Evolutionary conservation across 2,888 invertebrate species (phyloP), one percentile per base, ranked within the genome.

Genomic region (Marronus borbonicus): DNA sequence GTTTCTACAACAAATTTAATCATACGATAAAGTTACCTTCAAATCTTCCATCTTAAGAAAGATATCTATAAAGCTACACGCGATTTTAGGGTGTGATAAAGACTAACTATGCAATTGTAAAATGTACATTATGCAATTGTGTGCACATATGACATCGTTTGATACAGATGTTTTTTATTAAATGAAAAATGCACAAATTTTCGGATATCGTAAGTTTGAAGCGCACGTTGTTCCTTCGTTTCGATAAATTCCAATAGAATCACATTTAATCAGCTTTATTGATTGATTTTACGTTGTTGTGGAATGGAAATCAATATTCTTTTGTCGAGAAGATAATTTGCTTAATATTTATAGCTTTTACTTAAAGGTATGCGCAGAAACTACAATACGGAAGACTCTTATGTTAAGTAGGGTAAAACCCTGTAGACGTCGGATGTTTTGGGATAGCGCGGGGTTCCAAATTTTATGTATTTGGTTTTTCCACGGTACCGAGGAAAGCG

Each of bases 1-100:
- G 44, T 60, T 74, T 52, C 72, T 64, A 62, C 77, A 77, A 77
- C 77, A 77, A 64, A 50, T 44, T 77, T 77, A 77, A 69, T 70
- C 72, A 64, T 72, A 20, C 72, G 70, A 77, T 77, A 77, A 70
- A 77, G 77, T 66, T 55, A 58, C 12, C 39, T 72, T 36, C 7
- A 50, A 14, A 28, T 60, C 62, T 28, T 62, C 62, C 62, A 62
- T 62, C 28, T 28, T 31, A 24, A 60, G 20, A 24, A 39, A 39
- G 8, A 8, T 4, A 39, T 24, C 36, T 36, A 31, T 28, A 62
- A 31, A 5, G 12, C 28, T 31, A 62, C n/a, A 36, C 28, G 31
- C 52, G 7, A 72, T 60, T 58, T 39, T 69, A 7, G 3, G 28
- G 62, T 62, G 62, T 28, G 62, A 14, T 62, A 31, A 62, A 44